Evolutionary conservation across 2,888 invertebrate species (phyloP).

Genomic region (Caenorhabditis sulstoni): DNA sequence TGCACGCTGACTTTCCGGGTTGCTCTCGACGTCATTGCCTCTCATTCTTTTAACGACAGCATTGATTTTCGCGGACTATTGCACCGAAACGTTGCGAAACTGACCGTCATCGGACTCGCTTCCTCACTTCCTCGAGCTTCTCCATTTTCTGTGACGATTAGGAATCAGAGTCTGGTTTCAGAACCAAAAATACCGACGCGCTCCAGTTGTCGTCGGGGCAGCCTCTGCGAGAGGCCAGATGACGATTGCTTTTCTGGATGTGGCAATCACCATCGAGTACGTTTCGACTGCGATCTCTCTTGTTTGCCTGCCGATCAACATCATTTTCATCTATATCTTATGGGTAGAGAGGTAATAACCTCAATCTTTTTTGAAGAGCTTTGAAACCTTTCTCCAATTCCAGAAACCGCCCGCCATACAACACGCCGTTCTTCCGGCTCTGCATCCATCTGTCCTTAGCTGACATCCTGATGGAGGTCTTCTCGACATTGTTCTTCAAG

Average conservation of each 20-base stretch:
- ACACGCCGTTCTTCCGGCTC: constrained; percentile 70
- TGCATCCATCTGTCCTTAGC: constrained; percentile 72
- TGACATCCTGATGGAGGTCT: constrained; percentile 70
- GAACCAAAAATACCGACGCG: constrained; percentile 40
- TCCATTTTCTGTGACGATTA: background rate
- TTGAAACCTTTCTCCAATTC: constrained; percentile 7
- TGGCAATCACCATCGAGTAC: constrained; percentile 65
- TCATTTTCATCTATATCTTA: constrained; percentile 66
- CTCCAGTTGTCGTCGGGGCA: constrained; percentile 9
- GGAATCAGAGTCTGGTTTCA: no score
- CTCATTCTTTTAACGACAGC: constrained; percentile 19
- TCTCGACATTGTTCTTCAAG: constrained; percentile 71
- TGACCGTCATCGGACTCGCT: background rate
- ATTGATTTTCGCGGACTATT: constrained; percentile 44
- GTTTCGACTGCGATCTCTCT: constrained; percentile 66
- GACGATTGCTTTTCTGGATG: constrained; percentile 52
- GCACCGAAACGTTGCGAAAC: constrained; percentile 3
- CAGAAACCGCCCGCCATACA: constrained; percentile 65
- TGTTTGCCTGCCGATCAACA: constrained; percentile 70
- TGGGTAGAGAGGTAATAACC: constrained; percentile 58
- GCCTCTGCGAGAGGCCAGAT: constrained; percentile 39
- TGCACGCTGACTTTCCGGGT: constrained; percentile 33
- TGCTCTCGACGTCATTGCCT: constrained; percentile 33
- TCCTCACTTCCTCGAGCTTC: background rate
- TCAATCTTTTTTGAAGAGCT: background rate